Base-by-base conservation (phyloP, 92 coral and sea anemone genomes). In the Isaurus tuberculatus region DNA sequence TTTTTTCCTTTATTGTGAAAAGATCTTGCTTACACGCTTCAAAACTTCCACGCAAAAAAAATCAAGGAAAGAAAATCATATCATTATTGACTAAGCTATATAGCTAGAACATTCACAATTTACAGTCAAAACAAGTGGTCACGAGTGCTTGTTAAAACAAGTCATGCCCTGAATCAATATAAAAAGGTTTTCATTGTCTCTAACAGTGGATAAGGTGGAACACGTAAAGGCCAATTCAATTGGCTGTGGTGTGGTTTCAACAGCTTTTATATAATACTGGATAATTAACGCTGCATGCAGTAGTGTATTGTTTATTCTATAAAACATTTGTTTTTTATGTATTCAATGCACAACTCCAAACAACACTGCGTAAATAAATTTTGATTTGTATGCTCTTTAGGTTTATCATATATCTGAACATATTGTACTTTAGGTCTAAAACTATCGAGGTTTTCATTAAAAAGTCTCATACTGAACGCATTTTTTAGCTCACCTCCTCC, bases 401-500 rank as follows among this genome's bases (percentile, higher is more conserved):
- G n/a, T n/a, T 22, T 4, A 25, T 29, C 4, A 28, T 55, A 55
- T 19, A 55, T 19, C 63, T n/a, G 8, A 8, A 19, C 63, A 19
- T n/a, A 19, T n/a, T 22, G 69, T 5, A 29, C 26, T 8, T 22
- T n/a, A 19, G 22, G 9, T 19, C 27, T 11, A n/a, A n/a, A 57
- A 6, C 65, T 27, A 4, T 22, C 10, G 65, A 25, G 26, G 10
- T 27, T 29, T 6, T 0, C 66, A 20, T 23, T 26, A 23, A 23
- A 8, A n/a, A 8, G n/a, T 26, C 37, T 43, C 10, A 17, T n/a
- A 15, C 34, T 37, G 29, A 13, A 72, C 20, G 33, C 26, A 4
- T 43, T 27, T 36, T 13, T 4, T 42, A 72, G n/a, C 68, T 22
- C 44, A 77, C 82, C 82, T 57, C 82, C 53, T 77, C 82, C 31